Evolutionary conservation across 2,888 invertebrate genomes (phyloP).

Genomic region (Siphonodentalium dalli): DNA sequence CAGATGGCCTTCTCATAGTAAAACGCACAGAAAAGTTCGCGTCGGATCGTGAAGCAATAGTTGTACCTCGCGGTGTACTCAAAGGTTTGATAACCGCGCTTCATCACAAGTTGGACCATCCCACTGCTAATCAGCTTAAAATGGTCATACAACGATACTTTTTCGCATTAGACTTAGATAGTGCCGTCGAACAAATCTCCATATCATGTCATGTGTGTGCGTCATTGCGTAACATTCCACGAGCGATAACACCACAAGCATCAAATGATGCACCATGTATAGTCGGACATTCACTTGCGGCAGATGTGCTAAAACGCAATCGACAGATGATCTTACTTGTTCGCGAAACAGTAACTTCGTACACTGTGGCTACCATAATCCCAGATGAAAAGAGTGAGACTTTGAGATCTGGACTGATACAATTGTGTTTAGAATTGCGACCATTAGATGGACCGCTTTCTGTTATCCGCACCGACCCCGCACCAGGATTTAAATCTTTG

Average conservation of each 20-base stretch:
- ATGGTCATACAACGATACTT: conserved; percentile 23
- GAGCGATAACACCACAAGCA: conserved; percentile 8
- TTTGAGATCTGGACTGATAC: conserved; percentile 20
- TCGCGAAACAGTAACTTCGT: conserved; percentile 31
- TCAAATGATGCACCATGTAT: conserved; percentile 19
- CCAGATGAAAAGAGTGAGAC: conserved; percentile 17
- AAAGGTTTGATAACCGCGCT: no score
- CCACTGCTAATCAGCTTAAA: conserved; percentile 29
- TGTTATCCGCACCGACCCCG: conserved; percentile 33
- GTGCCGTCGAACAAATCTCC: conserved; percentile 15
- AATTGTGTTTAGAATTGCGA: conserved; percentile 19
- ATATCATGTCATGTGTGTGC: conserved; percentile 5
- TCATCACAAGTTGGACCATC: no score
- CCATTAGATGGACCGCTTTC: conserved; percentile 31
- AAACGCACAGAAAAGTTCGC: neutral
- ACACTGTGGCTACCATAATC: conserved; percentile 21
- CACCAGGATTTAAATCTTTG: conserved; percentile 26
- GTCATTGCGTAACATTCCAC: conserved; percentile 1
- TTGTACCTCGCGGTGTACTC: no score
- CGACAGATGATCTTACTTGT: conserved; percentile 25
- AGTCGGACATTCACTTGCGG: conserved; percentile 24
- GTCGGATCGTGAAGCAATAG: no score
- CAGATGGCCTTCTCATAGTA: conserved; percentile 22
- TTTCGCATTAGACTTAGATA: conserved; percentile 31
- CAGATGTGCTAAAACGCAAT: conserved; percentile 28